These are phyloP conservation scores for Rhinoderma darwinii DNA, from an alignment of 2,113 vertebrate genomes.

Conservation along the genomic window DNA sequence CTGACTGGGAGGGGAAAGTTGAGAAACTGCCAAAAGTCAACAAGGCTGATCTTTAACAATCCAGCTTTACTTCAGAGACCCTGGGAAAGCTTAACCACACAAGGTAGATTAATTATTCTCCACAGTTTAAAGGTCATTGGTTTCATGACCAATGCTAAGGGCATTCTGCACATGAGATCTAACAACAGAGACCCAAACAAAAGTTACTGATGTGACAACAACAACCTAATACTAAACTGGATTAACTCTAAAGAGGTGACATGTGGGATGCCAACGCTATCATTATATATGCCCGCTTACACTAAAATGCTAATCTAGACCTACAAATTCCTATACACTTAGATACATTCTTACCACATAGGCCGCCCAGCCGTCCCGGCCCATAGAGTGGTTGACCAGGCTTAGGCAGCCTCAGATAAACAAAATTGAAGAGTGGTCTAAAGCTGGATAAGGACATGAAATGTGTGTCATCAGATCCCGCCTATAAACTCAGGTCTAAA, in stretches of 20 bases:
- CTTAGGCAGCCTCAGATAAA: too few relatives aligned
- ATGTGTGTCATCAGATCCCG: too few relatives aligned
- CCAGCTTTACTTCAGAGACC: slow-evolving; percentile 56
- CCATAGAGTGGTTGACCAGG: too few relatives aligned
- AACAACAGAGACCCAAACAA: neutral
- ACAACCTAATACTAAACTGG: neutral
- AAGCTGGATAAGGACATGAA: too few relatives aligned
- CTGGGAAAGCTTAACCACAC: neutral
- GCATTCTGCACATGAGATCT: neutral
- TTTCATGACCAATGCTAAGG: slow-evolving; percentile 22
- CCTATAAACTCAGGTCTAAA: too few relatives aligned
- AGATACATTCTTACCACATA: too few relatives aligned
- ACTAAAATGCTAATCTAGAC: too few relatives aligned
- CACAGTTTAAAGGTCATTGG: slow-evolving; percentile 51
- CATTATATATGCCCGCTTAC: too few relatives aligned
- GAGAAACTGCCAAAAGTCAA: slow-evolving; percentile 20
- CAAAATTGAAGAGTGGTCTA: too few relatives aligned
- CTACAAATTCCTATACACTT: too few relatives aligned
- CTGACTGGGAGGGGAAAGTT: neutral
- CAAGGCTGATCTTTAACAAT: slow-evolving; percentile 60
- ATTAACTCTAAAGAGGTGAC: neutral
- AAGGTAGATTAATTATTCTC: slow-evolving; percentile 58
- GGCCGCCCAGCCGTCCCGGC: too few relatives aligned
- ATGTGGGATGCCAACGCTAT: too few relatives aligned
- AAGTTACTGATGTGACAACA: neutral